Evolutionary conservation across 2,888 invertebrate species (phyloP).

Genomic region (Ctena decussata): DNA sequence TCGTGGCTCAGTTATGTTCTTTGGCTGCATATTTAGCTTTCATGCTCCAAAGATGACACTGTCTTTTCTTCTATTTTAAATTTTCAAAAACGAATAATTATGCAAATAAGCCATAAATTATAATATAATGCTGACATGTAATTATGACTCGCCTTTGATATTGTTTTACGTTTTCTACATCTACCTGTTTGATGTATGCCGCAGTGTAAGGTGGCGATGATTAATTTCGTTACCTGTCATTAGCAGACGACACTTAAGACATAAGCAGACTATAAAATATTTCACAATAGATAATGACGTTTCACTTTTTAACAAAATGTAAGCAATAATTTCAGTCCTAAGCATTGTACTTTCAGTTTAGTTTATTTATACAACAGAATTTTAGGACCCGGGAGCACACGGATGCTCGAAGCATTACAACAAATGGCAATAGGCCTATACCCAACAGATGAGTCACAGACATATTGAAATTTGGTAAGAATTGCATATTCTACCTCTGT

Average conservation of each 20-base stretch:
- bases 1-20: too few species aligned
- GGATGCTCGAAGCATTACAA: too few species aligned
- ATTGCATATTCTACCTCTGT: too few species aligned
- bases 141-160: conserved; percentile 9
- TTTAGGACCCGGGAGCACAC: too few species aligned
- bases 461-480: too few species aligned
- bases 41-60: neutral
- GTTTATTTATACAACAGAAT: too few species aligned
- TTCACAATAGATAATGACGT: neutral
- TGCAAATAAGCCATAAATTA: conserved; percentile 8
- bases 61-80: neutral
- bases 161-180: conserved; percentile 4
- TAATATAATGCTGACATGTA: neutral
- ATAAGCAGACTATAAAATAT: neutral
- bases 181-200: conserved; percentile 5
- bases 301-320: neutral
- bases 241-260: neutral
- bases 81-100: conserved; percentile 6
- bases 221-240: conserved; percentile 9
- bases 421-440: too few species aligned
- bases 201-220: neutral
- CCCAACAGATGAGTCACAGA: too few species aligned
- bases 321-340: too few species aligned
- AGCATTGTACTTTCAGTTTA: too few species aligned
- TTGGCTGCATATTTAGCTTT: too few species aligned